Conservation (phyloP, 2,888 invertebrate species). For the Rhogogaster chlorosoma region DNA sequence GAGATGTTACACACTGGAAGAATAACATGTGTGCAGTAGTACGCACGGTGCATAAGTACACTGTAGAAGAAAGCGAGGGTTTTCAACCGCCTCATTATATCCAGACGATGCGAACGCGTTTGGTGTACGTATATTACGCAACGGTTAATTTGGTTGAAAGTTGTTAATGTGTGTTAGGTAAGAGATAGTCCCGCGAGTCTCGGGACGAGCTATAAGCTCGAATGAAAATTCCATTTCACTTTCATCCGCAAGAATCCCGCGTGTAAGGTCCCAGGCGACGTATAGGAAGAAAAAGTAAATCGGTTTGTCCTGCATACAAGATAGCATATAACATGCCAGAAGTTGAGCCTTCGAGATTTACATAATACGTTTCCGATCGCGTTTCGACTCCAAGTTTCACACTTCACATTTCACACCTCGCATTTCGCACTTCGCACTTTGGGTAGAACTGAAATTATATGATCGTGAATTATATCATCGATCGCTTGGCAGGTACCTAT, state of each 20-base stretch:
- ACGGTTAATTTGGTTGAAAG: constrained; percentile 45
- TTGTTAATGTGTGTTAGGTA: constrained; percentile 35
- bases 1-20: too few relatives aligned
- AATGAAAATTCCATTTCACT: constrained; percentile 37
- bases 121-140: constrained; percentile 20
- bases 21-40: not conserved
- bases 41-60: not conserved
- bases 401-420: not conserved
- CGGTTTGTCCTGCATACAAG: not conserved
- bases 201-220: not conserved
- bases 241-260: constrained; percentile 4
- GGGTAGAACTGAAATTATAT: not conserved
- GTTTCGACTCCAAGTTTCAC: not conserved
- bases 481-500: not conserved
- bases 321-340: too few relatives aligned
- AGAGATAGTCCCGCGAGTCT: not conserved
- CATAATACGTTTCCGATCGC: not conserved
- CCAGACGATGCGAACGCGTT: not conserved
- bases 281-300: not conserved
- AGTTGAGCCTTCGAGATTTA: not conserved
- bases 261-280: not conserved
- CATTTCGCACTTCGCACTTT: not conserved
- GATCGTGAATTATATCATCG: not conserved
- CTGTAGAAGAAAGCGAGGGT: not conserved
- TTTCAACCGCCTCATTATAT: not conserved